A percentile compares a stretch with the other conserved stretches of the same genome.
phyloP scores from a whole-genome alignment of 2,113 vertebrate species.

The Numida meleagris region DNA sequence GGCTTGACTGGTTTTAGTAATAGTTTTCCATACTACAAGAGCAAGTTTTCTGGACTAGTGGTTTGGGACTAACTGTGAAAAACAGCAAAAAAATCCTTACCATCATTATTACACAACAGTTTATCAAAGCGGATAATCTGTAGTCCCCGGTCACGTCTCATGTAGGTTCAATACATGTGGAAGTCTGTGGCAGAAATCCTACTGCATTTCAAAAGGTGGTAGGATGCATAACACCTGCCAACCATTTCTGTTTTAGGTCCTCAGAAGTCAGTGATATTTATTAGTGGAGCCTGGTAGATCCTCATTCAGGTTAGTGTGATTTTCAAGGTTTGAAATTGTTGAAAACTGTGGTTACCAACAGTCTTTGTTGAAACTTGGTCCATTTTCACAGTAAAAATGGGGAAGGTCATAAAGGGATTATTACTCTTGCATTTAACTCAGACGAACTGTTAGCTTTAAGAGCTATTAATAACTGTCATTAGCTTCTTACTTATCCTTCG shows the following conservation, averaged over 20 bases:
- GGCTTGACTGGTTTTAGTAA: neutral
- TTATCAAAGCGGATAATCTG: neutral
- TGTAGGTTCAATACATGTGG: neutral
- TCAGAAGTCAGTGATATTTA: neutral
- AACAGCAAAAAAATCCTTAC: neutral
- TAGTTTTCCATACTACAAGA: neutral
- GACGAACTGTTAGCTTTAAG: slow-evolving; percentile 54
- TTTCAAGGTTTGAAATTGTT: neutral
- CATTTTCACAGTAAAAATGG: neutral
- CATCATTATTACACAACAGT: neutral
- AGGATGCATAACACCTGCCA: neutral
- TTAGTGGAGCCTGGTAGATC: neutral
- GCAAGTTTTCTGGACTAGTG: neutral
- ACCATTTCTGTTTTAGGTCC: neutral
- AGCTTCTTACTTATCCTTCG: slow-evolving; percentile 46
- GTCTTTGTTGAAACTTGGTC: neutral
- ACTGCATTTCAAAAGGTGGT: neutral
- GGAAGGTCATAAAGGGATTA: slow-evolving; percentile 42
- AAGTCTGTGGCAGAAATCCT: neutral
- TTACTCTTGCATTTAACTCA: slow-evolving; percentile 36
- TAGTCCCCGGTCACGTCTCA: neutral
- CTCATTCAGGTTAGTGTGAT: neutral
- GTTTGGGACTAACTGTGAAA: neutral
- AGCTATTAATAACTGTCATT: slow-evolving; percentile 62
- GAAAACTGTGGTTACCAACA: neutral